phyloP scores from a whole-genome alignment of 2,113 vertebrate genomes.

The Eonycteris spelaea region DNA sequence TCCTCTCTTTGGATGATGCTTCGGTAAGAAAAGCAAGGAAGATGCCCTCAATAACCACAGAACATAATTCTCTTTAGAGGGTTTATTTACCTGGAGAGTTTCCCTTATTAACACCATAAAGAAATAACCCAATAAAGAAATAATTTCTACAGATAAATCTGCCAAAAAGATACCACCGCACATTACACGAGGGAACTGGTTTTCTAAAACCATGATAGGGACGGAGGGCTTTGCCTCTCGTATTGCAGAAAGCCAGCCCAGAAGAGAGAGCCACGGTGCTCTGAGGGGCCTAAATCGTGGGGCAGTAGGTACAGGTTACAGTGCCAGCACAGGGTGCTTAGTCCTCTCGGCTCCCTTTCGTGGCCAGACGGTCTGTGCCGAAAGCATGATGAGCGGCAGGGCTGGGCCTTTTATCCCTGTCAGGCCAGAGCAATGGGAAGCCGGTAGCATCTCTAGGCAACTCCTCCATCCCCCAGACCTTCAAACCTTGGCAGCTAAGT shows the following conservation, averaged over 20 bases:
- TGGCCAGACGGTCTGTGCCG: neutral
- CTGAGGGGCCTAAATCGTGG: neutral
- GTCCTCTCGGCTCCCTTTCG: too few relatives aligned
- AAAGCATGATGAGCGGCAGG: neutral
- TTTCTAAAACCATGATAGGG: neutral
- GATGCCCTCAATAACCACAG: neutral
- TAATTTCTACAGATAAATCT: neutral
- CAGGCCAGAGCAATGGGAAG: neutral
- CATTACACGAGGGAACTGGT: neutral
- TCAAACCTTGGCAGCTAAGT: neutral
- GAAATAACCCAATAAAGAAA: neutral
- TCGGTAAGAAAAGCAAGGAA: neutral
- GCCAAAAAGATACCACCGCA: neutral
- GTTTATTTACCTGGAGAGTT: neutral
- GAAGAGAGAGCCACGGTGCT: neutral
- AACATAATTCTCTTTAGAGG: neutral
- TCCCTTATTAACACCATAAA: neutral
- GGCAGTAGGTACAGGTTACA: neutral
- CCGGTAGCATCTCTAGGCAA: neutral
- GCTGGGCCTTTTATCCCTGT: neutral
- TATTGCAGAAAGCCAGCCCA: neutral
- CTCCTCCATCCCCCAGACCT: neutral
- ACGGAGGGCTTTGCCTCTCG: neutral
- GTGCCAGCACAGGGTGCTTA: too few relatives aligned
- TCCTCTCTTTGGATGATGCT: neutral